Base-by-base conservation (phyloP, 2,797 vertebrate genomes). In the Rhincodon typus region DNA sequence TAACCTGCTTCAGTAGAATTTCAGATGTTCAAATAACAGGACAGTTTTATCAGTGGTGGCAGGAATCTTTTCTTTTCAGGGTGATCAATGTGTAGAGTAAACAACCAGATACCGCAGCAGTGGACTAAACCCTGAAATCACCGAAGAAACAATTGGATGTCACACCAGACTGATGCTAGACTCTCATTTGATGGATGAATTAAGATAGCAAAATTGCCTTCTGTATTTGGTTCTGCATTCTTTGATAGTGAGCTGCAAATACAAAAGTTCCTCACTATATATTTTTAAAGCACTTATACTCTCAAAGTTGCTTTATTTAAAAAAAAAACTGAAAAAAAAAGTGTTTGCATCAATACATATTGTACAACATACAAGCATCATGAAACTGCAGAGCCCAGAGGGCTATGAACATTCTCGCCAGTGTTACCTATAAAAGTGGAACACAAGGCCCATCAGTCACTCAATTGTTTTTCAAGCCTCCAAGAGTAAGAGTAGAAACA, bases 261-360 rank as follows among this genome's bases (percentile, higher is more conserved):
- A 42, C 34, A 93, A 38, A 90, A 38, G 34, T 93, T 93, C 19
- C 72, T 53, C 15, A 74, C 27, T 30, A 74, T 50, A 17, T 57
- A 50, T 27, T 19, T 34, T 95, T 70, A 95, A 95, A 50, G 94
- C 13, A 15, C 53, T 66, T 66, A n/a, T 94, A 95, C 74, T 95
- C 94, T 34, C 70, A 95, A 95, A 95, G 93, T 94, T 72, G 72
- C 77, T 95, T 95, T 95, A 95, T 95, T 95, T 77, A 5, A 95
- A 95, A 46, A 46, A 91, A 95, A 94, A 94, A 50, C 27, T 46
- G 15, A 53, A 77, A 95, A 53, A 57, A 67, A 77, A 53, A 38
- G 90, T 93, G 10, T 95, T 95, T 95, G 94, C 94, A 77, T 95
- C 70, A 95, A 95, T 95, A 95, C 94, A 95, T 95, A 95, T 95